Evolutionary conservation across 2,888 invertebrate species (phyloP).

Genomic region (Heliconius ismenius): DNA sequence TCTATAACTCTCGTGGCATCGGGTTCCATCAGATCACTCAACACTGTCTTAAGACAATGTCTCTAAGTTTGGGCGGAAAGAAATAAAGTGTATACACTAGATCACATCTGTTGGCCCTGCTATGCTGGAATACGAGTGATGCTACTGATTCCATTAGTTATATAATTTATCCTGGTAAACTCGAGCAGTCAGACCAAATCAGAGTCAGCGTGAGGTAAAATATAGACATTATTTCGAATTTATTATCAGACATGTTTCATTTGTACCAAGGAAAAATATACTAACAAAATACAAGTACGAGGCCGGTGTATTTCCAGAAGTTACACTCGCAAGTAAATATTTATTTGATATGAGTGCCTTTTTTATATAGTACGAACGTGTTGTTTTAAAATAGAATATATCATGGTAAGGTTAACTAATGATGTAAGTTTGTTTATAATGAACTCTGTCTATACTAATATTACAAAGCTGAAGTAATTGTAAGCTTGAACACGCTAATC

Average conservation of each 20-base stretch:
- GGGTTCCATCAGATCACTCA: no score
- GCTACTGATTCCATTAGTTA: no score
- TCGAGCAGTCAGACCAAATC: background rate
- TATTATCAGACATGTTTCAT: background rate
- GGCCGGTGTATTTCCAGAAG: constrained; percentile 46
- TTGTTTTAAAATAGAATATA: constrained; percentile 23
- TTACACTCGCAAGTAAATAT: constrained; percentile 48
- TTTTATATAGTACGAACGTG: constrained; percentile 19
- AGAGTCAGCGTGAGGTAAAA: background rate
- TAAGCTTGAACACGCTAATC: no score
- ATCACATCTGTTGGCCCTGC: no score
- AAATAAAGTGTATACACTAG: no score
- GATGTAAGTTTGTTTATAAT: background rate
- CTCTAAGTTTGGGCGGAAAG: no score
- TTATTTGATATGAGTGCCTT: constrained; percentile 42
- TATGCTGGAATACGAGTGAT: no score
- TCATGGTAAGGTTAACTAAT: constrained; percentile 4
- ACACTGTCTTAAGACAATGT: no score
- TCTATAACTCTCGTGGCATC: no score
- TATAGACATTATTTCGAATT: background rate
- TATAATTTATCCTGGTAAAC: background rate
- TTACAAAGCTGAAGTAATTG: no score
- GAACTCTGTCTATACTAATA: no score
- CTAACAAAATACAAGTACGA: constrained; percentile 47
- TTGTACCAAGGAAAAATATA: constrained; percentile 16